phyloP scores from a whole-genome alignment of 2,888 invertebrate genomes.

The Heteromyza rotundicornis region DNA sequence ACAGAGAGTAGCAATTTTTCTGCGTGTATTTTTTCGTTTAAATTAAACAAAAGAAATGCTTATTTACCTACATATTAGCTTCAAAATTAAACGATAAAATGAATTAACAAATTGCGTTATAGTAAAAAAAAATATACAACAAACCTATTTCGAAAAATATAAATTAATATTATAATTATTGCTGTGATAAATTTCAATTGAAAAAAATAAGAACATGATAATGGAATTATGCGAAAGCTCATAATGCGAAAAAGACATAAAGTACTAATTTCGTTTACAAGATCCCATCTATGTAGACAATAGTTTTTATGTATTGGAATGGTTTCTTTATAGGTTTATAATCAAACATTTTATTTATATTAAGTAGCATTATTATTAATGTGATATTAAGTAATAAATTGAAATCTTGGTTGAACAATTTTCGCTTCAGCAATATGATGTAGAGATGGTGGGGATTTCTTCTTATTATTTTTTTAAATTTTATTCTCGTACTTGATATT shows the following conservation, averaged over 20 bases:
- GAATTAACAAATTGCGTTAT: constrained; percentile 6
- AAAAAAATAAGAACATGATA: constrained; percentile 26
- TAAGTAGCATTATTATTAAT: constrained; percentile 11
- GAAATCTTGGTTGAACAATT: too few species aligned
- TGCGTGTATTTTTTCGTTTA: constrained; percentile 1
- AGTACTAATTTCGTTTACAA: background rate
- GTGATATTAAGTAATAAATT: constrained; percentile 8
- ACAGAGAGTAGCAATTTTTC: too few species aligned
- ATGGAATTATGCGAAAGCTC: constrained; percentile 38
- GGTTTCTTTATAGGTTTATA: background rate
- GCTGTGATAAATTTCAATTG: constrained; percentile 61
- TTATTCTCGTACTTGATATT: too few species aligned
- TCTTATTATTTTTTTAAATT: too few species aligned
- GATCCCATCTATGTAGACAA: background rate
- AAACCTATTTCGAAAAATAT: constrained; percentile 19
- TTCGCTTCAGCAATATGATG: too few species aligned
- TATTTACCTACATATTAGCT: background rate
- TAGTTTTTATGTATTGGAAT: background rate
- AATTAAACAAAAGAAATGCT: constrained; percentile 2
- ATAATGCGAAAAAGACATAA: constrained; percentile 7
- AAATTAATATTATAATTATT: constrained; percentile 43
- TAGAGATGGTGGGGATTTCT: too few species aligned
- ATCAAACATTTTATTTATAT: constrained; percentile 3
- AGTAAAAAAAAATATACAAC: constrained; percentile 2
- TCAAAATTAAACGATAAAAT: background rate